A percentile compares a stretch with the other conserved stretches of the same genome.
Evolutionary conservation across 2,888 invertebrate genomes (phyloP).

Genomic region (Elgonia sp.): DNA sequence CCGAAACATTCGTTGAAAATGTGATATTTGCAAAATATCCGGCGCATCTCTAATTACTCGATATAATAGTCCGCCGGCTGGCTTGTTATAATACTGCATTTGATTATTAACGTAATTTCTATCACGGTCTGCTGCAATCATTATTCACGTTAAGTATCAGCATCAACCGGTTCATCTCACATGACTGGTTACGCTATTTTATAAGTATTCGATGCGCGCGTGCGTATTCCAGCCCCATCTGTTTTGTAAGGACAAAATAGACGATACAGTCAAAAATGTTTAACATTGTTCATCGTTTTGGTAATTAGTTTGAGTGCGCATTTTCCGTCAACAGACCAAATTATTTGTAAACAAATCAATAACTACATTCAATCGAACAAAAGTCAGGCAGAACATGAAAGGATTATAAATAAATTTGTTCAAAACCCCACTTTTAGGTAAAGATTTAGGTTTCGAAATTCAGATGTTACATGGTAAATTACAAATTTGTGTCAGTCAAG

Average conservation of each 20-base stretch:
- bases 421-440: too few species aligned
- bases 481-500: too few species aligned
- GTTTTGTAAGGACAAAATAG: too few species aligned
- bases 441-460: too few species aligned
- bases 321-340: neutral
- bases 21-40: slow-evolving; percentile 68
- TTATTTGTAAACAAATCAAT: slow-evolving; percentile 37
- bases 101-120: slow-evolving; percentile 67
- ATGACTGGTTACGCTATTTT: slow-evolving; percentile 45
- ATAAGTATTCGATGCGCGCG: slow-evolving; percentile 40
- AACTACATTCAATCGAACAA: neutral
- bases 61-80: slow-evolving; percentile 60
- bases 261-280: slow-evolving; percentile 25
- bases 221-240: neutral
- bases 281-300: slow-evolving; percentile 6
- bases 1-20: slow-evolving; percentile 62
- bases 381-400: too few species aligned
- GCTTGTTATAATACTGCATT: slow-evolving; percentile 64
- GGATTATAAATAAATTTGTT: too few species aligned
- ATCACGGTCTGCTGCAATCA: slow-evolving; percentile 59
- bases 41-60: slow-evolving; percentile 65
- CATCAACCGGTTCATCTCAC: slow-evolving; percentile 53
- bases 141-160: slow-evolving; percentile 66
- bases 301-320: slow-evolving; percentile 14
- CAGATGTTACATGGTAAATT: too few species aligned